These are phyloP conservation scores for Phrynosoma blainvillii DNA, from an alignment of 2,113 vertebrate species.

Conservation along the genomic window DNA sequence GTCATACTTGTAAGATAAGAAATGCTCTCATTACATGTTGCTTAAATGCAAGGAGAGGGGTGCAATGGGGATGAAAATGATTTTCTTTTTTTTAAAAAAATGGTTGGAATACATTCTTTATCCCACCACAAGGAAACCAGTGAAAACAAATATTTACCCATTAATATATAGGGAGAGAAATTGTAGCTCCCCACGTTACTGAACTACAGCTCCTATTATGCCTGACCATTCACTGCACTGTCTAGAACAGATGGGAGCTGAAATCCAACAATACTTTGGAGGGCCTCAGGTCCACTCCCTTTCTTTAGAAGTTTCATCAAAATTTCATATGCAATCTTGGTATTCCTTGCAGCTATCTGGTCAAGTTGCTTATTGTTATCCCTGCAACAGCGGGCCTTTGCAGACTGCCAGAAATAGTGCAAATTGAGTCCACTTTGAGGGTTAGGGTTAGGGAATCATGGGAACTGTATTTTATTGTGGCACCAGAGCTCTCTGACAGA, in stretches of 20 bases:
- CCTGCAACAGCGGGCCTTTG: no score
- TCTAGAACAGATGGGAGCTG: neutral
- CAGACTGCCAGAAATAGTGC: no score
- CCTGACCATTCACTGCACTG: neutral
- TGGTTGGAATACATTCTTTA: no score
- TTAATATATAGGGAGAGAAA: neutral
- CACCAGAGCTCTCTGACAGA: no score
- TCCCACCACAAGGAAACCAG: neutral
- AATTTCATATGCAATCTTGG: neutral
- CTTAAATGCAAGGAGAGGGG: conserved; percentile 55
- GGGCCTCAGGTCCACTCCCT: no score
- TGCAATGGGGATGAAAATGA: neutral
- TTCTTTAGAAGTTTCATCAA: neutral
- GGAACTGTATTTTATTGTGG: no score
- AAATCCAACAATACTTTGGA: neutral
- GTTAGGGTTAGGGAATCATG: no score
- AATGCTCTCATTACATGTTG: conserved; percentile 60
- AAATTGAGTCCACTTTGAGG: no score
- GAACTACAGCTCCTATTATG: neutral
- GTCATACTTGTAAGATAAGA: conserved; percentile 82
- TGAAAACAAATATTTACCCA: neutral
- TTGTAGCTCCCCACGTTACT: neutral
- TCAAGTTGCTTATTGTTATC: neutral
- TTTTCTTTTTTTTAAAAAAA: neutral
- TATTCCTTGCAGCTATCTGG: neutral